These are phyloP conservation scores for Eugnorisma glareosa DNA, from an alignment of 2,888 invertebrate species.

Conservation along the genomic window DNA sequence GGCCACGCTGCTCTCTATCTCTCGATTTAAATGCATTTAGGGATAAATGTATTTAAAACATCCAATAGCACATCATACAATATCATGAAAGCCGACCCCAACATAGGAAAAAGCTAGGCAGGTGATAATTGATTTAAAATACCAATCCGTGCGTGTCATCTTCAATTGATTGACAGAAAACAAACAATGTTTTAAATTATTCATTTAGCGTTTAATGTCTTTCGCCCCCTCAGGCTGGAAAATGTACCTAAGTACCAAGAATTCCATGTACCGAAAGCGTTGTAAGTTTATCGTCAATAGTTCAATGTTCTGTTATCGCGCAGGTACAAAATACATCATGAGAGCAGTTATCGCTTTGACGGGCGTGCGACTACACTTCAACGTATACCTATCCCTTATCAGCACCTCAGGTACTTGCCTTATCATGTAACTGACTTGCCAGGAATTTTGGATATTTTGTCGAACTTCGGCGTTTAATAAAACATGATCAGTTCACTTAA, in stretches of 20 bases:
- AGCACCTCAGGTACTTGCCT: constrained; percentile 42
- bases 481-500: constrained; percentile 1
- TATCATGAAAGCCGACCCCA: too few relatives aligned
- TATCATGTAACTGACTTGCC: constrained; percentile 44
- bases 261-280: constrained; percentile 43
- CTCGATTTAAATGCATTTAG: too few relatives aligned
- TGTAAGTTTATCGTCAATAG: constrained; percentile 53
- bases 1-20: too few relatives aligned
- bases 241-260: background rate
- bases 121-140: too few relatives aligned
- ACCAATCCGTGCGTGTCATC: too few relatives aligned
- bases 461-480: constrained; percentile 10
- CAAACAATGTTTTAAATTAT: background rate
- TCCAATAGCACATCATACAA: too few relatives aligned
- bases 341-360: constrained; percentile 63
- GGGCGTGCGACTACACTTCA: constrained; percentile 60
- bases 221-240: too few relatives aligned
- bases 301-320: constrained; percentile 66
- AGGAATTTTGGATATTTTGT: constrained; percentile 24
- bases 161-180: background rate
- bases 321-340: constrained; percentile 64
- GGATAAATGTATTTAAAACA: too few relatives aligned
- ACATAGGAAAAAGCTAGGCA: too few relatives aligned
- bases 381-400: constrained; percentile 56
- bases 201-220: too few relatives aligned